Evolutionary conservation across 2,113 vertebrate species (phyloP).

Genomic region (Takifugu flavidus): DNA sequence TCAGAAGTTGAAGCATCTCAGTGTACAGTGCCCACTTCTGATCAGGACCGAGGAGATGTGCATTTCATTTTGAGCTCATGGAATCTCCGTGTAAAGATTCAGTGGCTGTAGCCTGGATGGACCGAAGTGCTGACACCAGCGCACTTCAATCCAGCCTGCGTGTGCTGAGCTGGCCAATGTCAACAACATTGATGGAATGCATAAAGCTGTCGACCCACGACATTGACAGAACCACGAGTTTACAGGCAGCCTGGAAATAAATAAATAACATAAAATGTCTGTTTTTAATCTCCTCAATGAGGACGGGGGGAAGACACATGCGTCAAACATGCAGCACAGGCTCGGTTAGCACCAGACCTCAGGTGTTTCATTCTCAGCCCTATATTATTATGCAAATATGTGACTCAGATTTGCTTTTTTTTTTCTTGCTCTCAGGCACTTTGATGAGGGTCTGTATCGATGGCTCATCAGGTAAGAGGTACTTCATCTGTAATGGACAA

Average conservation of each 20-base stretch:
- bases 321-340: slow-evolving; percentile 11
- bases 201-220: slow-evolving; percentile 52
- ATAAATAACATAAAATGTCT: neutral
- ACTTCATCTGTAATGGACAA: slow-evolving; percentile 30
- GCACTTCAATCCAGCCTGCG: slow-evolving; percentile 34
- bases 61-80: slow-evolving; percentile 6
- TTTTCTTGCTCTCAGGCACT: slow-evolving; percentile 65
- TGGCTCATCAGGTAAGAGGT: slow-evolving; percentile 79
- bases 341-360: slow-evolving; percentile 32
- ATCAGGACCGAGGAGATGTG: neutral
- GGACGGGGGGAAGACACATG: slow-evolving; percentile 15
- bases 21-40: neutral
- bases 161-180: slow-evolving; percentile 56
- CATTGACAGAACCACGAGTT: slow-evolving; percentile 38
- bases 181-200: slow-evolving; percentile 60
- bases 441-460: slow-evolving; percentile 79
- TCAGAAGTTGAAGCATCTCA: no score
- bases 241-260: slow-evolving; percentile 21
- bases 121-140: slow-evolving; percentile 53
- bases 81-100: slow-evolving; percentile 6
- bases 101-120: slow-evolving; percentile 1
- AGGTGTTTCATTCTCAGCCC: slow-evolving; percentile 44
- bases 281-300: slow-evolving; percentile 50
- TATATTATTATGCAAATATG: slow-evolving; percentile 58
- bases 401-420: slow-evolving; percentile 37